Evolutionary conservation across 2,797 vertebrate species (phyloP), one percentile per base, ranked within the genome.

Genomic region (Helarctos malayanus): DNA sequence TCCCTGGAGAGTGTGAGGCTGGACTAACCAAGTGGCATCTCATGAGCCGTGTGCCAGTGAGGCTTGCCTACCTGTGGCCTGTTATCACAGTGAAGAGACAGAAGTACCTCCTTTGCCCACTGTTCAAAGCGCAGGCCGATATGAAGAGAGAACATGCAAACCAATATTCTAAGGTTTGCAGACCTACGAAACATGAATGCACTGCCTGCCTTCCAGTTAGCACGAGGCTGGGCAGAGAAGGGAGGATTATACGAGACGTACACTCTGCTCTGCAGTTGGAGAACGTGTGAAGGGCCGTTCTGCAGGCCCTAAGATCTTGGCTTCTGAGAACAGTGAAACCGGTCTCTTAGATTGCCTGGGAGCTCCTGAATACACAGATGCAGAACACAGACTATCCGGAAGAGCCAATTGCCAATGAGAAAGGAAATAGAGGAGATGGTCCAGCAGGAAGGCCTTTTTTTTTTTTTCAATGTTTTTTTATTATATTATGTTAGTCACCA

Each of bases 61-160:
- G 32, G 69, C 47, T 11, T 96, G 83, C 18, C 56, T 93, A 29
- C 59, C 56, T 21, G 56, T 57, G 93, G 49, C 41, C 32, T 56
- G 35, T 45, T 35, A 5, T 5, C 93, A 54, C 1, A 3, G 4
- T 11, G 15, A 57, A 2, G 27, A 41, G 4, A 18, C 0, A 5
- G 41, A 38, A 80, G 68, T 2, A 27, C 63, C n/a, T 63, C 1
- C 52, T 95, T 92, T 83, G 59, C 27, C 59, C 2, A 2, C 75
- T 94, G 69, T 90, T 89, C 32, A 29, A 82, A 11, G 45, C 41
- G 1, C 38, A 92, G 81, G n/a, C 76, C 80, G 27, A 95, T 2
- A 4, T 5, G 9, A 95, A 78, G 23, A 91, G 81, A n/a, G 18
- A 79, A 3, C 5, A 65, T 12, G 65, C n/a, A 54, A 32, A 76